Percentiles rank a stretch among this genome's conserved stretches.
These are phyloP conservation scores for Hylyphantes graminicola DNA, from an alignment of 1,140 invertebrate species.

Conservation along the genomic window DNA sequence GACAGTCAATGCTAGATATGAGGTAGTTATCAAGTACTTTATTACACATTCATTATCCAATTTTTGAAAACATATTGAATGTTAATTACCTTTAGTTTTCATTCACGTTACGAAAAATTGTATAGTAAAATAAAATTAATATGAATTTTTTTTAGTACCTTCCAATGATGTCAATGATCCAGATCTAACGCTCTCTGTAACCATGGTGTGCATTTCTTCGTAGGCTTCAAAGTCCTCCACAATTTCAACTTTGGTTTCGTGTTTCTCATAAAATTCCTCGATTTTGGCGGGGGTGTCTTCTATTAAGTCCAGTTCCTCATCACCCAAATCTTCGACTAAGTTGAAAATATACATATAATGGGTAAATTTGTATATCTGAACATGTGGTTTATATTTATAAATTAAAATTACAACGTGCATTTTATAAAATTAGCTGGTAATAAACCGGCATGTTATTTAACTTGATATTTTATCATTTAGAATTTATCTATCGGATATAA, in stretches of 20 bases:
- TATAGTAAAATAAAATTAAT: not conserved
- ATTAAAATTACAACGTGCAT: no score
- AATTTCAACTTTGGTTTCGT: constrained; percentile 58
- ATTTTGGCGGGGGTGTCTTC: constrained; percentile 61
- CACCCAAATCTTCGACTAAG: constrained; percentile 52
- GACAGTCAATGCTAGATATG: no score
- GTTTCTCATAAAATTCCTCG: constrained; percentile 36
- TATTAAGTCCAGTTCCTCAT: constrained; percentile 51
- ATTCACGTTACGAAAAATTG: no score
- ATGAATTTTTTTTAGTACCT: constrained; percentile 44
- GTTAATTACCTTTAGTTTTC: no score
- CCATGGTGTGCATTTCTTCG: constrained; percentile 62
- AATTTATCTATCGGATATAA: no score
- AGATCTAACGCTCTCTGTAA: constrained; percentile 62
- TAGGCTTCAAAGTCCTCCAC: constrained; percentile 63
- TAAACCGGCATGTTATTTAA: no score
- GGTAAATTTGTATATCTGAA: no score
- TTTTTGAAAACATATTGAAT: no score
- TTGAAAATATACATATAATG: not conserved
- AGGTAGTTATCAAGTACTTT: no score
- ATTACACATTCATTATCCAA: no score
- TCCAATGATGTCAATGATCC: constrained; percentile 63
- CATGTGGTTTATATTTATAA: no score
- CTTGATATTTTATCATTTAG: no score
- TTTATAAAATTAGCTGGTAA: not conserved